Evolutionary conservation across 2,888 invertebrate genomes (phyloP).

Genomic region (Mesochorus sp.): DNA sequence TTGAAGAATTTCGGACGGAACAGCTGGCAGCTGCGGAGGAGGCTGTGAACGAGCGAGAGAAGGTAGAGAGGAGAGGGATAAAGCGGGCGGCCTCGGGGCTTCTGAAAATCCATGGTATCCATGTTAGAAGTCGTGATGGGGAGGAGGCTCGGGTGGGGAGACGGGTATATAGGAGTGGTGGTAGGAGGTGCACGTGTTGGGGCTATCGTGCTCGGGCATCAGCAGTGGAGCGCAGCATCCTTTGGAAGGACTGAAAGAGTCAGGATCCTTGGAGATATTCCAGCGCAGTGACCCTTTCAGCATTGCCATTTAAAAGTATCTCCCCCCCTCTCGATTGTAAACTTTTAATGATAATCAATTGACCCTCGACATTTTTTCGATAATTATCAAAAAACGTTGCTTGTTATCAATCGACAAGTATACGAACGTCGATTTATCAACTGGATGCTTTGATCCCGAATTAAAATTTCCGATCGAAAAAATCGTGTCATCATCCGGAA

Average conservation of each 20-base stretch:
- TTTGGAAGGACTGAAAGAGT: conserved; percentile 22
- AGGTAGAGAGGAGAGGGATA: conserved; percentile 23
- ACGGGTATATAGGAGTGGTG: not conserved
- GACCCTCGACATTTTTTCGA: too few species aligned
- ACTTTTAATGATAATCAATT: too few species aligned
- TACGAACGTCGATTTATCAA: too few species aligned
- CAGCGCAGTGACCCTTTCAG: too few species aligned
- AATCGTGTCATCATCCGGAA: too few species aligned
- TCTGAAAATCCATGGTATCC: conserved; percentile 58
- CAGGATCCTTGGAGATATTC: conserved; percentile 13
- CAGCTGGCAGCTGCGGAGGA: conserved; percentile 48
- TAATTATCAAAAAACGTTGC: too few species aligned
- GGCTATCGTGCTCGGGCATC: conserved; percentile 27
- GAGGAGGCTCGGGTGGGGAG: too few species aligned
- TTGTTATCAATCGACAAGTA: too few species aligned
- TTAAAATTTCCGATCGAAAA: too few species aligned
- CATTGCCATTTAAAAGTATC: too few species aligned
- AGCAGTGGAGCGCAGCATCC: not conserved
- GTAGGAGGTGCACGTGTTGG: conserved; percentile 41
- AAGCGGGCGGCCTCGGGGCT: conserved; percentile 43
- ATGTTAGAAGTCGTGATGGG: conserved; percentile 18
- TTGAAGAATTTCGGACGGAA: conserved; percentile 39
- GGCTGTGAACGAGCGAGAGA: conserved; percentile 50
- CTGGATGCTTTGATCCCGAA: too few species aligned
- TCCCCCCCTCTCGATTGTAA: too few species aligned